Base-by-base conservation (phyloP, 2,797 vertebrate species). In the Sarcophilus harrisii region DNA sequence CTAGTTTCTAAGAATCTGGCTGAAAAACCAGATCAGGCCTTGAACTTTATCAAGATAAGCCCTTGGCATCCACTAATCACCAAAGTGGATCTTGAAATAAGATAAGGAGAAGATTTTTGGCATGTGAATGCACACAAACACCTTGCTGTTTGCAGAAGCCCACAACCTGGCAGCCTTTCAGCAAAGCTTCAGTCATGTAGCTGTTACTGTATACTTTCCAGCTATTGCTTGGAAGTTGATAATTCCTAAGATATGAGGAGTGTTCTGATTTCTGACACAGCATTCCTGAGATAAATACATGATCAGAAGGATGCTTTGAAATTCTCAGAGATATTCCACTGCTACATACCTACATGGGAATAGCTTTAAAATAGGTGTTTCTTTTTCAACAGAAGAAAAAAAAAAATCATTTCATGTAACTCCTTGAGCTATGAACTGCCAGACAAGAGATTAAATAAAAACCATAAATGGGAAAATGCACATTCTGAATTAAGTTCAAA, bases 201-300 rank as follows among this genome's bases (percentile, higher is more conserved):
- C 99, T 99, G 99, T 99, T 99, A 99, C 99, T 98, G 99, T 99
- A 99, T 99, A 99, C 98, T 99, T 98, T 99, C 99, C 99, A 99
- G 99, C 99, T 98, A 98, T 98, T 97, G 98, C 98, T 99, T 98
- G 98, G 97, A 98, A 99, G 98, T 98, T 98, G 99, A 99, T 99
- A 99, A 99, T 99, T 99, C 99, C 99, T 99, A 99, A 99, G 99
- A 99, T 99, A 99, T 99, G 99, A 99, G 99, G 99, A 99, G 99
- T 98, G 98, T 99, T 99, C 99, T 99, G 99, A 99, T 99, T 99
- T 99, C 99, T 99, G 99, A 99, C 99, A 99, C 98, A 99, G 99
- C 99, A 99, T 99, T 99, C 99, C 99, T 99, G 98, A 99, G 99
- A 99, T 99, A 99, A 99, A 99, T 98, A 98, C 97, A 98, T 98